Percentiles rank a stretch among this genome's conserved stretches.
Evolutionary conservation across 2,113 vertebrate genomes (phyloP).

Genomic region (Hemichromis elongatus): DNA sequence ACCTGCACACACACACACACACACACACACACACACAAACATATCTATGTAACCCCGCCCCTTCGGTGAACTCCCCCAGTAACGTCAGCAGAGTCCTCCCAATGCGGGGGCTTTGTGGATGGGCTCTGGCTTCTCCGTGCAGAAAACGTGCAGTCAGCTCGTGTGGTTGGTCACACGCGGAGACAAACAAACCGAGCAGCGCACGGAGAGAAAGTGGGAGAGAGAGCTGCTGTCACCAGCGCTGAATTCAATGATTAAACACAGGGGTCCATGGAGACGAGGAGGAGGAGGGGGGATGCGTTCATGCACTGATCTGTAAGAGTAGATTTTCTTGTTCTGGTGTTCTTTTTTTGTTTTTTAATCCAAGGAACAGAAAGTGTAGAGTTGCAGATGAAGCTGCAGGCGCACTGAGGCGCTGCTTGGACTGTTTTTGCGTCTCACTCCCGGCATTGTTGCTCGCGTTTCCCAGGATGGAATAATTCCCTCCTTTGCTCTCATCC

Average conservation of each 20-base stretch:
- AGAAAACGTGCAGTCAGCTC: conserved; percentile 22
- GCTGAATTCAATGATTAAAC: neutral
- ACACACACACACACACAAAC: neutral
- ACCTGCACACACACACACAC: neutral
- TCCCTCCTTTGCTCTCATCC: neutral
- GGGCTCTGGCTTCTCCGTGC: conserved; percentile 19
- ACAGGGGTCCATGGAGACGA: neutral
- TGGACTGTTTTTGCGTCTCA: neutral
- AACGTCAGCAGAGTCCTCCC: conserved; percentile 51
- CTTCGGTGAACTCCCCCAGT: conserved; percentile 43
- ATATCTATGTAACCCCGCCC: conserved; percentile 24
- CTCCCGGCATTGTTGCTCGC: neutral
- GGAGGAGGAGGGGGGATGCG: neutral
- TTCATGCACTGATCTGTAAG: neutral
- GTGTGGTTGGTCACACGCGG: neutral
- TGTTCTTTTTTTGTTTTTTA: neutral
- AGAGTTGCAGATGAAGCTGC: neutral
- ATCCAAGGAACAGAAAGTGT: conserved; percentile 1
- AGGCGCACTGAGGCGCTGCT: neutral
- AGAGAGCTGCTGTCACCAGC: neutral
- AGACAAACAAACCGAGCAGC: neutral
- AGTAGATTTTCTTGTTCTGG: neutral
- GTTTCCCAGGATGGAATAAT: conserved; percentile 9
- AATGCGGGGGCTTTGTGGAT: conserved; percentile 38
- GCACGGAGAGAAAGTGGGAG: neutral